These are phyloP conservation scores for Baryphthengus martii DNA, from an alignment of 2,113 vertebrate species.

Conservation along the genomic window DNA sequence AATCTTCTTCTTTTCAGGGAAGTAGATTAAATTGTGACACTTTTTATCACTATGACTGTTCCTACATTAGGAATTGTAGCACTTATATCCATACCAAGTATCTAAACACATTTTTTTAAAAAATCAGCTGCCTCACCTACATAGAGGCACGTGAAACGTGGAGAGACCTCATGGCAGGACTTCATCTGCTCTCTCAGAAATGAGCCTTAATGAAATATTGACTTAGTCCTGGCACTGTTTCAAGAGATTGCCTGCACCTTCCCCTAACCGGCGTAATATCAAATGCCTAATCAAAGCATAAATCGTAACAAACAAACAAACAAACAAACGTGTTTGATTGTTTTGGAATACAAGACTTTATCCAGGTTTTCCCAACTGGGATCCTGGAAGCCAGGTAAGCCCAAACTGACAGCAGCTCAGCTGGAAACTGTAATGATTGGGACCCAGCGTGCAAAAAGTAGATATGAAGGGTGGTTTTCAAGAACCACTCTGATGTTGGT, in stretches of 20 bases:
- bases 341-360: background rate
- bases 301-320: constrained; percentile 44
- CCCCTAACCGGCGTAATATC: constrained; percentile 28
- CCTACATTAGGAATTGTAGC: background rate
- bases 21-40: background rate
- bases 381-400: background rate
- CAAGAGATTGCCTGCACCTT: constrained; percentile 40
- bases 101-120: background rate
- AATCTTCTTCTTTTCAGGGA: background rate
- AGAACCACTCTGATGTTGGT: background rate
- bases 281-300: constrained; percentile 45
- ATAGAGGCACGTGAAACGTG: background rate
- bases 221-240: constrained; percentile 47
- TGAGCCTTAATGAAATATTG: constrained; percentile 55
- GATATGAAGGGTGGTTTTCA: background rate
- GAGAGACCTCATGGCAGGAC: background rate
- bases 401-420: background rate
- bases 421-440: background rate
- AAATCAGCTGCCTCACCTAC: background rate
- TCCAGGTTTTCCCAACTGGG: constrained; percentile 30
- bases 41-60: background rate
- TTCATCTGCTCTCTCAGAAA: constrained; percentile 11
- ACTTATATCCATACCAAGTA: background rate
- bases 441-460: background rate
- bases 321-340: constrained; percentile 1